phyloP scores from a whole-genome alignment of 1,140 invertebrate species.

The Macrotrachela quadricornifera region DNA sequence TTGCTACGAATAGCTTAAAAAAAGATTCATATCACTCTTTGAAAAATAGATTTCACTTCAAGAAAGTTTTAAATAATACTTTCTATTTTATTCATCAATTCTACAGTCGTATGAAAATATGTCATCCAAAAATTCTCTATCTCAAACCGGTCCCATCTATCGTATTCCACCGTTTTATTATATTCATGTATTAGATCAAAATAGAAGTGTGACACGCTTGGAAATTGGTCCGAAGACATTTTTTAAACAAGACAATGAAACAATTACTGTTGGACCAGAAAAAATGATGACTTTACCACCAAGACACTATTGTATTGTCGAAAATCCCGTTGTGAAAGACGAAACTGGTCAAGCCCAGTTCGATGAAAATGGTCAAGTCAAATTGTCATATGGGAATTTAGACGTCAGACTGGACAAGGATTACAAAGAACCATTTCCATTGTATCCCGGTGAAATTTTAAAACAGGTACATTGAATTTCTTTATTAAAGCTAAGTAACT shows the following conservation, averaged over 20 bases:
- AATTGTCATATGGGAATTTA: conserved; percentile 31
- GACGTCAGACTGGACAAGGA: conserved; percentile 29
- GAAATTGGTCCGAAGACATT: conserved; percentile 35
- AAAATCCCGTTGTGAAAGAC: conserved; percentile 30
- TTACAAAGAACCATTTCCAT: conserved; percentile 34
- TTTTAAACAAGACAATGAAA: conserved; percentile 35
- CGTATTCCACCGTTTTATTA: conserved; percentile 32
- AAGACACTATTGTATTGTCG: conserved; percentile 33
- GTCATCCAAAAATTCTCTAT: no score
- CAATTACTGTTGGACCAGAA: conserved; percentile 26
- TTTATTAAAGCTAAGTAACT: not conserved
- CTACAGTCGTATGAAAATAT: no score
- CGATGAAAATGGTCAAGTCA: conserved; percentile 28
- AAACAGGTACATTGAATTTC: conserved; percentile 16
- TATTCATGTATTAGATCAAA: conserved; percentile 36
- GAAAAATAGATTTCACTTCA: no score
- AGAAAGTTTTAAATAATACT: no score
- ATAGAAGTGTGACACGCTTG: conserved; percentile 33
- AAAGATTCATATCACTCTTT: no score
- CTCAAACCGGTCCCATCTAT: no score
- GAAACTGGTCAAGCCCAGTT: conserved; percentile 18
- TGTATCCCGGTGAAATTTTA: conserved; percentile 34
- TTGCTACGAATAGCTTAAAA: no score
- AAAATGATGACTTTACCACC: conserved; percentile 36
- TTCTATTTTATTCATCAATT: no score